A percentile compares a stretch with the other conserved stretches of the same genome.
Evolutionary conservation across 2,797 vertebrate genomes (phyloP).

Genomic region (Thunnus albacares): DNA sequence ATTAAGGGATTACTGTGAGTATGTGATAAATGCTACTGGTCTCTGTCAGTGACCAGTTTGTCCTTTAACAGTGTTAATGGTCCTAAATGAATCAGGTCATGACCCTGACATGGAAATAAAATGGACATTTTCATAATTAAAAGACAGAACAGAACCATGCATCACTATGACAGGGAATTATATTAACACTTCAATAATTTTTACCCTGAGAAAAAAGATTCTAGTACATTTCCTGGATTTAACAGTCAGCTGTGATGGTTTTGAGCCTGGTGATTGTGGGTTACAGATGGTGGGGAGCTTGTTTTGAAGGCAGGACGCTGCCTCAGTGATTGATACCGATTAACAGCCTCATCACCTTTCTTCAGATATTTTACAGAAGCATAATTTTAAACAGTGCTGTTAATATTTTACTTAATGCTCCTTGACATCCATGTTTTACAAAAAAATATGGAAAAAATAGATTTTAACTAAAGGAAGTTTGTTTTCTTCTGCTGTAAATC

Average conservation of each 20-base stretch:
- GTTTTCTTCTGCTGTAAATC: constrained; percentile 2
- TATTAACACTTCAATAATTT: neutral
- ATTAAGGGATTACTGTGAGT: too few species aligned
- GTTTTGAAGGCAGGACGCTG: neutral
- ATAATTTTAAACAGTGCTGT: neutral
- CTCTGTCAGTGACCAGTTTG: too few species aligned
- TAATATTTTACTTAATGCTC: neutral
- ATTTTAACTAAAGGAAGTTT: neutral
- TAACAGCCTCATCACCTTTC: neutral
- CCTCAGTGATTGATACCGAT: neutral
- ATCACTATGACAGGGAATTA: too few species aligned
- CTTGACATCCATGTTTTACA: neutral
- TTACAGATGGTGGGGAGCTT: neutral
- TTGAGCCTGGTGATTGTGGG: neutral
- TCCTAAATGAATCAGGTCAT: too few species aligned
- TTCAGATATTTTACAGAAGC: fast-evolving
- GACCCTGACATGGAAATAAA: too few species aligned
- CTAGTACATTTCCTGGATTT: too few species aligned
- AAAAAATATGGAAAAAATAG: too few species aligned
- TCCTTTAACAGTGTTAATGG: too few species aligned
- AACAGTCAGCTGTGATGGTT: neutral
- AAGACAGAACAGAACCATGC: neutral
- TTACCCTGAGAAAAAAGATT: too few species aligned
- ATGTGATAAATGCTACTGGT: too few species aligned
- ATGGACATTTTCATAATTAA: neutral